Evolutionary conservation across 2,113 vertebrate genomes (phyloP).

Genomic region (Leiothrix lutea): DNA sequence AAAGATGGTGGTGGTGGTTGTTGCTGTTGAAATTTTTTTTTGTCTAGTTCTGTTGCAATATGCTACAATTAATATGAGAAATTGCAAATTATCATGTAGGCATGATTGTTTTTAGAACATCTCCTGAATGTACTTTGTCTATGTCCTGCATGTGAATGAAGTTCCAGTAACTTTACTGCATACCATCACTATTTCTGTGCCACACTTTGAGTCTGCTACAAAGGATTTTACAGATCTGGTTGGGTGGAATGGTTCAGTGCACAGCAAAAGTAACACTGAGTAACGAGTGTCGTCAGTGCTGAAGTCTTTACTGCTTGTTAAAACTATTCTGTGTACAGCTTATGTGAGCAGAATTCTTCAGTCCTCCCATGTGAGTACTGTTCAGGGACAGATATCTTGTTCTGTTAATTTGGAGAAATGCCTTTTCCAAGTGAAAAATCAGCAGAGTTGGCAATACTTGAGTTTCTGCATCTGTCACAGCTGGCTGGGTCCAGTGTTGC

Average conservation of each 20-base stretch:
- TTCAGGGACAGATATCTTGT: not conserved
- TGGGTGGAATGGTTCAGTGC: not conserved
- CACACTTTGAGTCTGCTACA: not conserved
- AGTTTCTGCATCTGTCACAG: not conserved
- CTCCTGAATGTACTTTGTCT: not conserved
- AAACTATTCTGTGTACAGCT: not conserved
- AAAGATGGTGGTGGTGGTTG: not conserved
- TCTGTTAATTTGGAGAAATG: not conserved
- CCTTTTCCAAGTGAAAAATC: not conserved
- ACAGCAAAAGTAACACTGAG: not conserved
- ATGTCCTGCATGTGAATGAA: not conserved
- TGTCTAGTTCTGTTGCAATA: not conserved
- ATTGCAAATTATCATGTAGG: not conserved
- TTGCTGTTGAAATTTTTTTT: not conserved
- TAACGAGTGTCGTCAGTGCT: not conserved
- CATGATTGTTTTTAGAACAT: not conserved
- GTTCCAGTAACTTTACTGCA: not conserved
- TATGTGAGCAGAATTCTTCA: not conserved
- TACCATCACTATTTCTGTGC: not conserved
- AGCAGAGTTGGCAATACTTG: not conserved
- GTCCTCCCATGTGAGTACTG: not conserved
- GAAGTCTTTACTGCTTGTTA: not conserved
- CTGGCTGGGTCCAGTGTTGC: not conserved
- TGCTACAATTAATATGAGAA: not conserved
- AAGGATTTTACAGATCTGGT: not conserved